Conservation (phyloP, 2,797 vertebrate genomes). For the Halcyon badia region DNA sequence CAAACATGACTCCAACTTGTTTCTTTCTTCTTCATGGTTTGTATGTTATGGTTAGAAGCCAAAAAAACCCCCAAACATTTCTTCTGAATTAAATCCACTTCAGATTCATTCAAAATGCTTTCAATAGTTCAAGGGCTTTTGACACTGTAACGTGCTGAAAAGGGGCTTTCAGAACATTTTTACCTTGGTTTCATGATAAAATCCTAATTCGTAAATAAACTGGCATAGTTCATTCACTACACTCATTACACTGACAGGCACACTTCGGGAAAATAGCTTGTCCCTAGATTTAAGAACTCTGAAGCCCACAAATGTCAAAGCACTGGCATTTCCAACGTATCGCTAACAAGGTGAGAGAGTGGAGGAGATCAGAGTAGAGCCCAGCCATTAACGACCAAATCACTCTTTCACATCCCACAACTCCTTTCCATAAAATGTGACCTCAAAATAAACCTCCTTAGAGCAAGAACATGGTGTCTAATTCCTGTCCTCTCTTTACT, state of each 20-base stretch:
- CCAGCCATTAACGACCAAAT: background rate
- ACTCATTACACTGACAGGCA: background rate
- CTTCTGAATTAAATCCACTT: background rate
- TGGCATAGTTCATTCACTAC: background rate
- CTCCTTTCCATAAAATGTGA: background rate
- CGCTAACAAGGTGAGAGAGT: background rate
- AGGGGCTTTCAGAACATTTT: background rate
- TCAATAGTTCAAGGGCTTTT: background rate
- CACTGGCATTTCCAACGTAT: background rate
- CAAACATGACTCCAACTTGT: background rate
- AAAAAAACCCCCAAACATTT: background rate
- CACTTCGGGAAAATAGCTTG: background rate
- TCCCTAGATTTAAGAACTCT: background rate
- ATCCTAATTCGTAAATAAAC: background rate
- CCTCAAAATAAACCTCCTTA: background rate
- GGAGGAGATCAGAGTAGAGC: background rate
- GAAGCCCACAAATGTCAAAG: background rate
- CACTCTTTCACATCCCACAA: background rate
- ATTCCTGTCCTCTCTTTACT: background rate
- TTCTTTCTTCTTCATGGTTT: conserved; percentile 13
- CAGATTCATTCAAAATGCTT: background rate
- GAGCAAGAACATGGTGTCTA: background rate
- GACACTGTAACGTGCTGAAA: background rate
- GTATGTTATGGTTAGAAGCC: background rate
- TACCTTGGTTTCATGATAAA: background rate